phyloP scores from a whole-genome alignment of 2,888 invertebrate genomes.

The Strigamia transsilvanica region DNA sequence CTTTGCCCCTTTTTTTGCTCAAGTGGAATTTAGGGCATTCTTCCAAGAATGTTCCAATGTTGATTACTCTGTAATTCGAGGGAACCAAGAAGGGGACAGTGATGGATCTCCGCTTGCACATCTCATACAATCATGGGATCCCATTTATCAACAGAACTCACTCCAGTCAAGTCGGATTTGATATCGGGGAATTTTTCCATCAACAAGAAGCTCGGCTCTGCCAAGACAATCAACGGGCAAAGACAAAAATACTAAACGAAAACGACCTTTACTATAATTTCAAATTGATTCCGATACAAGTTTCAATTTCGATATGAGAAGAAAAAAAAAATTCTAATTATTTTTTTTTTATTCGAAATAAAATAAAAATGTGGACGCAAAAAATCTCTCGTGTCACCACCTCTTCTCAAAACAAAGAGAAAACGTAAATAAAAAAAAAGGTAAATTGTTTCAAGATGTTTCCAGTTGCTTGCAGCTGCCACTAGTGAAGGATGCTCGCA shows the following conservation, averaged over 20 bases:
- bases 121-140: slow-evolving; percentile 30
- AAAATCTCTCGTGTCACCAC: background rate
- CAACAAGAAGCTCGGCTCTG: slow-evolving; percentile 10
- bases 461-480: slow-evolving; percentile 21
- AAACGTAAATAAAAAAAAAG: background rate
- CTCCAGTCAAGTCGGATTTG: slow-evolving; percentile 30
- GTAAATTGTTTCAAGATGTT: slow-evolving; percentile 11
- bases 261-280: slow-evolving; percentile 25
- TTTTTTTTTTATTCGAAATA: background rate
- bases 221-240: slow-evolving; percentile 15
- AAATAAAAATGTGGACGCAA: background rate
- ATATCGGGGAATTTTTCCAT: slow-evolving; percentile 30
- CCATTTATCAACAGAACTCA: slow-evolving; percentile 26
- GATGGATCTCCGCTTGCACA: slow-evolving; percentile 30
- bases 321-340: background rate
- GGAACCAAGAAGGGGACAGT: slow-evolving; percentile 25
- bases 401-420: background rate
- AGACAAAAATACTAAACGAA: slow-evolving; percentile 26
- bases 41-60: slow-evolving; percentile 30
- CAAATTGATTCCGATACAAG: background rate
- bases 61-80: slow-evolving; percentile 30
- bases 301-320: background rate
- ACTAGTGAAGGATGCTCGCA: slow-evolving; percentile 16
- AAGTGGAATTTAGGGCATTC: slow-evolving; percentile 30
- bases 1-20: background rate